Evolutionary conservation across 2,797 vertebrate genomes (phyloP).

Genomic region (Scarus forsteni): DNA sequence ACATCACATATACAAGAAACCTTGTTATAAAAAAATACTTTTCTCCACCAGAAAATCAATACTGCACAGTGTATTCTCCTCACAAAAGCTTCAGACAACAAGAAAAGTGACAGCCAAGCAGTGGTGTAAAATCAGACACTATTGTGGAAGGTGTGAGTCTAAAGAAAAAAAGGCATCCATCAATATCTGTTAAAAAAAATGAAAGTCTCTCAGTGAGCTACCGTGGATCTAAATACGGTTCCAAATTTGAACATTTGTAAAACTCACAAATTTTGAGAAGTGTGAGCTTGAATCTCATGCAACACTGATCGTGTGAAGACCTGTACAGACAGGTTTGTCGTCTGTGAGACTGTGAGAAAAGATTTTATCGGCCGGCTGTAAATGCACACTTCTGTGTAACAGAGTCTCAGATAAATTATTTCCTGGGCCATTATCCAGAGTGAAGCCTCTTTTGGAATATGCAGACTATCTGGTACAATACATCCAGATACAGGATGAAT

Average conservation of each 20-base stretch:
- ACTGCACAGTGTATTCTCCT: background rate
- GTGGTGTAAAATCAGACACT: constrained; percentile 5
- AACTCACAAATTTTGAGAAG: background rate
- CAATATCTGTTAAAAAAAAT: background rate
- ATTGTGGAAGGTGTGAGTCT: background rate
- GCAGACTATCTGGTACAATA: no score
- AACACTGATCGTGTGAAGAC: background rate
- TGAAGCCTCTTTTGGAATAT: no score
- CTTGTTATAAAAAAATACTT: background rate
- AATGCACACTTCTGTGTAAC: background rate
- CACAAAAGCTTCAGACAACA: constrained; percentile 2
- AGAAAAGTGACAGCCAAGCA: constrained; percentile 4
- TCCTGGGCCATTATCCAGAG: no score
- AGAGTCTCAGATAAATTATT: background rate
- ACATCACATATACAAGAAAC: background rate
- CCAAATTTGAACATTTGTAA: background rate
- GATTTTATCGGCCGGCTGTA: background rate
- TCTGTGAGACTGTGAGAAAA: no score
- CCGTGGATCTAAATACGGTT: constrained; percentile 11
- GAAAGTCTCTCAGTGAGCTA: constrained; percentile 4
- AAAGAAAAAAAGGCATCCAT: background rate
- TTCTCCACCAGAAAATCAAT: background rate
- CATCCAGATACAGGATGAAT: no score
- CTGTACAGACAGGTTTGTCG: no score
- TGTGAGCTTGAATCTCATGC: background rate